Evolutionary conservation across 2,888 invertebrate genomes (phyloP), one percentile per base, ranked within the genome.

Genomic region (Allacma fusca): DNA sequence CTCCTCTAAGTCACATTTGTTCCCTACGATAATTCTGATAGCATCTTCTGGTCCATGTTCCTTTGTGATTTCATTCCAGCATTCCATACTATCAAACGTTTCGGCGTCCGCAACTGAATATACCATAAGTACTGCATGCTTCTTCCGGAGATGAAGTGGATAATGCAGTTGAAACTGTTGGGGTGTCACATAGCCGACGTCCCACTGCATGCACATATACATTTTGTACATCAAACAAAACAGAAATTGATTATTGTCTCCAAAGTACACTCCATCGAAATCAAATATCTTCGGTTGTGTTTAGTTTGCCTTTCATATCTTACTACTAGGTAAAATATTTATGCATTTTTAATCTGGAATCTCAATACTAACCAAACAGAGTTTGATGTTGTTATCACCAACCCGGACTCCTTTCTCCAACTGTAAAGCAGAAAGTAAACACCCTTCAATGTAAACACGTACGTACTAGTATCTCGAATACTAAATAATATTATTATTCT

Each of bases 1-100:
- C 40, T 40, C 68, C 23, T 69, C 40, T 19, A 43, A 21, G 43
- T 69, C 68, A 16, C 68, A 69, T 69, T 69, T 69, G 24, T 69
- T 69, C 23, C 68, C 68, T 5, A 69, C 43, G 21, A 69, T 21
- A 23, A 69, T n/a, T 40, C 23, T 69, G 21, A 40, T 40, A 0
- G 21, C 40, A 23, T 34, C 40, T 21, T 29, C 40, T 4, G 40
- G 40, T n/a, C 23, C 34, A 43, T 28, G 19, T n/a, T 40, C 23
- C 23, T 69, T 40, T 12, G 29, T 29, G 2, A 40, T 21, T 34
- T 69, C 21, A 16, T 21, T 21, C 68, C 40, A 34, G 23, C 16
- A 7, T 34, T 34, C 21, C 43, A 69, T 7, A 21, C 29, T 34
- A 1, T 34, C 23, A 19, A 34, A 40, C 16, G 68, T 43, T 4